Base-by-base conservation (phyloP, 2,797 vertebrate species). In the Diglossa cyanea region DNA sequence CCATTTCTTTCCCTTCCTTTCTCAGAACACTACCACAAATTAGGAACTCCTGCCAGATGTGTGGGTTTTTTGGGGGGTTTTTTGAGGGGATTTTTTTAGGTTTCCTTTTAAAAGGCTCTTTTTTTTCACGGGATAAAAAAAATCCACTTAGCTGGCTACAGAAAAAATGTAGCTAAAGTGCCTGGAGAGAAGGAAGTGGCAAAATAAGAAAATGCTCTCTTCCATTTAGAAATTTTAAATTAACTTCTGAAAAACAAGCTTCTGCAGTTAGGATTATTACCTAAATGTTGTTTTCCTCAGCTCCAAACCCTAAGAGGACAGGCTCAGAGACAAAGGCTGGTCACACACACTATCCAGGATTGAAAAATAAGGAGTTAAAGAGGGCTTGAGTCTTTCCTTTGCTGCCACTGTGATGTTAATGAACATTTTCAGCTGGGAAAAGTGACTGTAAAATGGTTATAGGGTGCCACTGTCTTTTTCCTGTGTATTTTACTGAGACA, bases 51-150 rank as follows among this genome's bases (percentile, higher is more conserved):
- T 54, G 17, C 10, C 68, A 50, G 5, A 31, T 23, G 8, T 11
- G 7, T 9, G 35, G 35, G 20, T 35, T 35, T 35, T 35, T 35
- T 35, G 7, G 35, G 35, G 35, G 0, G 0, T 1, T 21, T 58
- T 44, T 37, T 2, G 5, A 24, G 5, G 20, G 5, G 2, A 2
- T 1, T 40, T 48, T 33, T 13, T 2, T 3, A 3, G 6, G 4
- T 16, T 12, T 26, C 26, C 16, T 58, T 79, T 55, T 9, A 9
- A 70, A 92, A 24, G 17, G 7, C 4, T 53, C 9, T 61, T 83
- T 72, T 72, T 39, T 17, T 86, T 75, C 44, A 8, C 6, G 16
- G 5, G 12, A 57, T 57, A 66, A 91, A 81, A 81, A 55, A n/a
- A 15, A 44, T 1, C 28, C 40, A 60, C 33, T 50, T 58, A 81